Conservation (phyloP, 2,888 invertebrate species). For the Drosophila histrio region DNA sequence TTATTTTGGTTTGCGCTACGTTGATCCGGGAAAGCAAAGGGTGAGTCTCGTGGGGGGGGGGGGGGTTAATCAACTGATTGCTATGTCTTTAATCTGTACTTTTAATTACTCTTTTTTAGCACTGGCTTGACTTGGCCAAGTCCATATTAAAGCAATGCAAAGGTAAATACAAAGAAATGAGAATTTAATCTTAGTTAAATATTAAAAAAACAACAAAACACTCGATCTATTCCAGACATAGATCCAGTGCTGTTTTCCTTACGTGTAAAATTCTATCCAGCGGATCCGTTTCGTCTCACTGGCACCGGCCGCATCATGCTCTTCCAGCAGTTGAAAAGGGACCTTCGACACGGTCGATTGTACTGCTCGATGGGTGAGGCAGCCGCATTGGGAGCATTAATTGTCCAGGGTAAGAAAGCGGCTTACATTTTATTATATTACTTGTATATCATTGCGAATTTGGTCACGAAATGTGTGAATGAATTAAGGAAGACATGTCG, state of each 20-base stretch:
- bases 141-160: conserved; percentile 95
- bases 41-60: conserved; percentile 85
- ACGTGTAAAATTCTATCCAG: conserved; percentile 98
- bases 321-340: conserved; percentile 97
- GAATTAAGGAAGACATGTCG: too few species aligned
- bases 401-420: conserved; percentile 91
- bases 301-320: conserved; percentile 98
- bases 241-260: conserved; percentile 97
- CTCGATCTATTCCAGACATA: conserved; percentile 87
- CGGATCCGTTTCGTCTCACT: conserved; percentile 95
- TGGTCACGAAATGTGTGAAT: too few species aligned
- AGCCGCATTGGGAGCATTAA: conserved; percentile 94
- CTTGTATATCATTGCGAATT: too few species aligned
- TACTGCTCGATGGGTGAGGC: conserved; percentile 96
- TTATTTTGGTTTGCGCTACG: conserved; percentile 96
- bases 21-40: conserved; percentile 94
- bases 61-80: not conserved
- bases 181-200: not conserved
- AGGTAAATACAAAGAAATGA: conserved; percentile 86
- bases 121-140: conserved; percentile 96
- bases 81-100: not conserved
- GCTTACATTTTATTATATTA: not conserved
- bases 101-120: conserved; percentile 86
- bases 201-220: not conserved
- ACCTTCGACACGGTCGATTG: conserved; percentile 96